Evolutionary conservation across 2,888 invertebrate species (phyloP), one percentile per base, ranked within the genome.

Genomic region (Eupelmus urozonus): DNA sequence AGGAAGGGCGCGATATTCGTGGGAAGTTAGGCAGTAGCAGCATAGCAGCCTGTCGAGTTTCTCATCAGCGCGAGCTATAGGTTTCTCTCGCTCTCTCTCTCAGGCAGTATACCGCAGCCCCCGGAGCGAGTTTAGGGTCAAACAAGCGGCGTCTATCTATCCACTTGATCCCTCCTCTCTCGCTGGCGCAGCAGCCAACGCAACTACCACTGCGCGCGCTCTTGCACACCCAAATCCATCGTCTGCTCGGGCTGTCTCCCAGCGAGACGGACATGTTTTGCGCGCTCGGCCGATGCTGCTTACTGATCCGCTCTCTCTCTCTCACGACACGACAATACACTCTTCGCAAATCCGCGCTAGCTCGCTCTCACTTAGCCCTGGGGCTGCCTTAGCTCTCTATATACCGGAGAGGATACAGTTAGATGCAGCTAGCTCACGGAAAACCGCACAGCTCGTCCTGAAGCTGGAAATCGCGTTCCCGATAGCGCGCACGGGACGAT

Each of bases 241-340:
- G 4, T 20, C 65, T 63, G 13, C 7, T n/a, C 63, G 1, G 29
- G 23, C 73, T 69, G 74, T 70, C 79, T 79, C 69, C 62, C 74
- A 70, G 55, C 74, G 73, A 74, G 82, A 83, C 81, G 80, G 82
- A 82, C 84, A 82, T 83, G 84, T 85, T 86, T 84, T 83, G 79
- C 85, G 86, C 83, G n/a, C 80, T 77, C 82, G 82, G 82, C 86
- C 82, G 83, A 20, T 18, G n/a, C n/a, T n/a, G n/a, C 65, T 85
- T 83, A 84, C 85, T 87, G 86, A 85, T 85, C 85, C 85, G 82
- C 81, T 63, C 83, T n/a, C n/a, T n/a, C n/a, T n/a, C n/a, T n/a
- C n/a, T n/a, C 82, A 80, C 82, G 84, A 87, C 87, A 87, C 82
- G 87, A 87, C 84, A 86, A 87, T 86, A 87, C 86, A 87, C 87